Evolutionary conservation across 2,888 invertebrate species (phyloP), one percentile per base, ranked within the genome.

Genomic region (Trisateles emortualis): DNA sequence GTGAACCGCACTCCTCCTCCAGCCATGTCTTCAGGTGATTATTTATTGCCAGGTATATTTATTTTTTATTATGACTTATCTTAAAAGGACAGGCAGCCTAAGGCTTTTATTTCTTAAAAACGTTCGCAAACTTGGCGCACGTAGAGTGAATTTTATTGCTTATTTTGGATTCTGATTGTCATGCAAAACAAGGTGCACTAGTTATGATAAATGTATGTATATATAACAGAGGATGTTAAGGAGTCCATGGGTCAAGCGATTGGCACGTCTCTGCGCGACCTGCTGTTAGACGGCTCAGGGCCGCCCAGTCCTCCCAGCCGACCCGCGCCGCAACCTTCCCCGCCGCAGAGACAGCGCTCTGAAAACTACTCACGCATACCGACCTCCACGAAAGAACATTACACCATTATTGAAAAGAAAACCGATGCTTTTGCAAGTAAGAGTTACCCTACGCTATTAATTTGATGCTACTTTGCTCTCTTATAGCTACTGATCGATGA

Each of bases 1-100:
- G 93, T 93, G 75, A 90, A 85, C 53, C 88, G 93, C 59, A 93
- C 93, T 6, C 93, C 93, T 38, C 93, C 93, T n/a, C 91, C 91
- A 5, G 84, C 87, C 32, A 87, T 89, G 60, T 88, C 88, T 32
- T 87, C 89, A 13, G 92, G 91, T 66, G 90, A 91, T 64, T 91
- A 80, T 77, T 81, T 86, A 52, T 65, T 84, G 49, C 68, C 83
- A 78, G 80, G 87, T 87, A 53, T 33, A 0, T 33, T 14, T 33
- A 4, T 26, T 6, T 6, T 26, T 26, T 26, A 19, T 19, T 19
- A 19, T 19, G 2, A 19, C 5, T 19, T 5, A 19, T 3, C 19
- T 19, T n/a, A n/a, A n/a, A n/a, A n/a, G n/a, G n/a, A n/a, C n/a
- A n/a, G n/a, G n/a, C n/a, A n/a, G n/a, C n/a, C n/a, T n/a, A n/a